Conservation (phyloP, 2,113 vertebrate species). For the Plecturocebus donacophilus region DNA sequence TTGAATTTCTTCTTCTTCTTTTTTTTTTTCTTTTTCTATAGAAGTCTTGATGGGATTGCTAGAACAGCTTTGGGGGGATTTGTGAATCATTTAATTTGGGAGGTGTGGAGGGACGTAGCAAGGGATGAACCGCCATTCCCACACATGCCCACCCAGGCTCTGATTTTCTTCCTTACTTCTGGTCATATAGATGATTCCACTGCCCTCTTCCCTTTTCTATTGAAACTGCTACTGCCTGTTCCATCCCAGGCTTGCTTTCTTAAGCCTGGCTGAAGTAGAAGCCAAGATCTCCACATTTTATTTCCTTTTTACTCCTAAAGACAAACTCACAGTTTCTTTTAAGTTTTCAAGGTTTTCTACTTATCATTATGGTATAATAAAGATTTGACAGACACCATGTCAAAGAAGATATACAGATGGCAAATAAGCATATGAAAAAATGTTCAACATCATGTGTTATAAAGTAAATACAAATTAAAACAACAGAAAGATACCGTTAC, state of each 20-base stretch:
- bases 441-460: no score
- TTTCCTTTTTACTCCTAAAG: neutral
- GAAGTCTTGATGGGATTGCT: neutral
- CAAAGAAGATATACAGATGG: no score
- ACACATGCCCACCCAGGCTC: fast-evolving
- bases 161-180: neutral
- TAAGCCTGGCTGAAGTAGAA: neutral
- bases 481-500: no score
- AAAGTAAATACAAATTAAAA: no score
- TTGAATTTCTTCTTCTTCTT: neutral
- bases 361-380: neutral
- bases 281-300: neutral
- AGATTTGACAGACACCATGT: neutral
- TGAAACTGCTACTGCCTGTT: neutral
- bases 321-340: neutral
- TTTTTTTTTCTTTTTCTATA: neutral
- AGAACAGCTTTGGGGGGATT: neutral
- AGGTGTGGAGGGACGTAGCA: neutral
- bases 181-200: fast-evolving
- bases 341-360: neutral
- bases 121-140: neutral
- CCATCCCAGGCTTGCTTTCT: neutral
- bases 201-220: neutral
- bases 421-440: no score
- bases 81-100: neutral